A percentile compares a stretch with the other conserved stretches of the same genome.
phyloP scores from a whole-genome alignment of 1,140 invertebrate species.

The Rhizoglyphus robini region DNA sequence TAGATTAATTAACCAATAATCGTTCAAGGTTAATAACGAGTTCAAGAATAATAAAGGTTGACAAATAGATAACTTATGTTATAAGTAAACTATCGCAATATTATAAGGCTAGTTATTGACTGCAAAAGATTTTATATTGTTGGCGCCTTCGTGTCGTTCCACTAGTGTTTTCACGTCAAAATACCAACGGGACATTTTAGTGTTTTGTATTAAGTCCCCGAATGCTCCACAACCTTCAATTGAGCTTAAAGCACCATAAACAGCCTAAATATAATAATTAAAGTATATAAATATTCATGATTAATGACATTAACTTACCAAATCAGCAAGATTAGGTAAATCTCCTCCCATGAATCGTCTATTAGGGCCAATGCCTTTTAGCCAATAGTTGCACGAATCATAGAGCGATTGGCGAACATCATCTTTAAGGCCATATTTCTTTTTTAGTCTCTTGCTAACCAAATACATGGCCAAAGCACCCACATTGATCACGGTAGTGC shows the following conservation, averaged over 20 bases:
- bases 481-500: conserved; percentile 73
- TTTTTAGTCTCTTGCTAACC: conserved; percentile 74
- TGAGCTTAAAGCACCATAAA: conserved; percentile 82
- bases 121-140: not conserved
- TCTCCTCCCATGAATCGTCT: conserved; percentile 61
- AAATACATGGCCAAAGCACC: conserved; percentile 87
- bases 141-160: conserved; percentile 25
- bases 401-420: conserved; percentile 81
- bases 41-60: no score
- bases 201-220: conserved; percentile 58
- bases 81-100: no score
- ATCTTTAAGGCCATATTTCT: conserved; percentile 67
- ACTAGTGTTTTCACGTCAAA: conserved; percentile 35
- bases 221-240: conserved; percentile 91
- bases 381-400: conserved; percentile 70
- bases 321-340: conserved; percentile 77
- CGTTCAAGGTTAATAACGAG: no score
- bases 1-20: no score
- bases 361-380: conserved; percentile 50
- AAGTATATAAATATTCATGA: conserved; percentile 19
- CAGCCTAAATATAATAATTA: conserved; percentile 40
- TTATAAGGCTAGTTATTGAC: no score
- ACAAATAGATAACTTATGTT: no score
- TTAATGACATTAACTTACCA: conserved; percentile 37
- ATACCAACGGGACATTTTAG: conserved; percentile 49